Conservation (phyloP, 2,888 invertebrate species). For the Spodoptera littoralis region DNA sequence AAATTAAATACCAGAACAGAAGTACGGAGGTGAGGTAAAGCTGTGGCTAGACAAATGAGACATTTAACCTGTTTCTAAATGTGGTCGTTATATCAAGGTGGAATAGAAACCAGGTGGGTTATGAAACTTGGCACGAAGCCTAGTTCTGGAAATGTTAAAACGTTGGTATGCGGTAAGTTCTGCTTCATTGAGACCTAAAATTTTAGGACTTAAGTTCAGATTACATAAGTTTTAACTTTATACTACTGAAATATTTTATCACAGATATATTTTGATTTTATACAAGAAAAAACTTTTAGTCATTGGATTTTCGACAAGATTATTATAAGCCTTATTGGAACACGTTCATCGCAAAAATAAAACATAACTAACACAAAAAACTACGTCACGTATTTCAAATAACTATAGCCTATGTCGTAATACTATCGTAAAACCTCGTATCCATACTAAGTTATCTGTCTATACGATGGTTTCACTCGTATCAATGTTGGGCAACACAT, state of each 20-base stretch:
- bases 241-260: neutral
- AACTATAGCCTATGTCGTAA: constrained; percentile 34
- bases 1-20: too few relatives aligned
- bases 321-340: too few relatives aligned
- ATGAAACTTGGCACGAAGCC: constrained; percentile 24
- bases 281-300: too few relatives aligned
- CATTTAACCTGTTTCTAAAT: constrained; percentile 17
- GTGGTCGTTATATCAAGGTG: constrained; percentile 6
- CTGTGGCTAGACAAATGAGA: constrained; percentile 9
- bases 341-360: neutral
- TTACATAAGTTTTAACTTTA: constrained; percentile 9
- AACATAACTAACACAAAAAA: neutral
- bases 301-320: too few relatives aligned
- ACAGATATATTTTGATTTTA: too few relatives aligned
- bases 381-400: constrained; percentile 28
- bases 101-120: constrained; percentile 16
- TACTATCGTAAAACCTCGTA: constrained; percentile 1
- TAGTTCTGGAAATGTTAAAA: constrained; percentile 6
- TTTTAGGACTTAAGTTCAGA: constrained; percentile 1
- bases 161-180: neutral
- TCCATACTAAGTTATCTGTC: too few relatives aligned
- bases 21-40: too few relatives aligned
- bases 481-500: too few relatives aligned
- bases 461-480: too few relatives aligned
- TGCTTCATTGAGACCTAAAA: neutral